Base-by-base conservation (phyloP, 2,888 invertebrate genomes). In the Kryphioiulus occultus region DNA sequence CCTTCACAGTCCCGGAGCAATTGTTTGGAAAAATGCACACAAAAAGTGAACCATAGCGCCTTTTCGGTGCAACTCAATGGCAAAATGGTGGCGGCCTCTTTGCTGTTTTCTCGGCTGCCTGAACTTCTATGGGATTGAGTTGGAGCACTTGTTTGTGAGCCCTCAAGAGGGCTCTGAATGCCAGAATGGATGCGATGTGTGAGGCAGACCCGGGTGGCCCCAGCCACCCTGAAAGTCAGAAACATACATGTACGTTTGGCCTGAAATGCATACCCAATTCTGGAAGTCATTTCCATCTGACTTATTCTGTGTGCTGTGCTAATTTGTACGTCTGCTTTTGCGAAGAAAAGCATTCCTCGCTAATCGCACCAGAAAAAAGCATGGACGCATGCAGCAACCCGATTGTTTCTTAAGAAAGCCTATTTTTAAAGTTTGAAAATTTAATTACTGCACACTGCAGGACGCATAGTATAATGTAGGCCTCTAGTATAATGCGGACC, bases 1-100 rank as follows among this genome's bases (percentile, higher is more conserved):
- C 87, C 78, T 42, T 82, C 68, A 83, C 82, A 87, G 87, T 87
- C 53, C 82, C 9, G 39, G 82, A 30, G 19, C 87, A 87, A 87
- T 87, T 87, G 87, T 87, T 68, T 83, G 87, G 87, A 87, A 87
- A 87, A 87, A 87, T 87, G 87, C 87, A 35, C 26, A 87, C 87
- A 87, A 87, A 87, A 87, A 87, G 78, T 83, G 83, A 42, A 42
- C 42, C 42, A 82, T 32, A 83, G 32, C 15, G 39, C 42, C 83
- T 59, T 87, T 87, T 59, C 22, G 86, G 19, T 19, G n/a, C 44
- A 30, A 39, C 19, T 87, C 17, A 82, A 87, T 59, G 78, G 47
- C 30, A 32, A 87, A 87, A 59, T 87, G 78, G 87, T 78, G 87
- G 87, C 87, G 82, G 82, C 83, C 47, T 53, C 86, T 86, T 86